Percentiles rank a stretch among this genome's conserved stretches.
Conservation (phyloP, 2,113 vertebrate species). For the Sylvilagus bachmani region DNA sequence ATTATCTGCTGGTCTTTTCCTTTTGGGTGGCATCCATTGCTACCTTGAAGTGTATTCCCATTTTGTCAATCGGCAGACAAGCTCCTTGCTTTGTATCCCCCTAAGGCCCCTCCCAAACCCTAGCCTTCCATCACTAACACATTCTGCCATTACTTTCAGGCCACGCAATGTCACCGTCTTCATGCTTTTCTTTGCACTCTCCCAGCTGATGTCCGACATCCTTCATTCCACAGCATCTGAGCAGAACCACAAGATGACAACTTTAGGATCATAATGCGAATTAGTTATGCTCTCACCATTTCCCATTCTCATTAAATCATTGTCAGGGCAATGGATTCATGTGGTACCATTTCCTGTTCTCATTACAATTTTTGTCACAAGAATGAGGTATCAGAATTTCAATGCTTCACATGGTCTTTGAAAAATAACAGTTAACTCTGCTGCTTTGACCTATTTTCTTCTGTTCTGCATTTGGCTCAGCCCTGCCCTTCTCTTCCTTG, state of each 20-base stretch:
- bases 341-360: conserved; percentile 76
- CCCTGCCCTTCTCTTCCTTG: not conserved
- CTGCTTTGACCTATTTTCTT: conserved; percentile 64
- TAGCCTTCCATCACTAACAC: not conserved
- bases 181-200: conserved; percentile 24
- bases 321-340: conserved; percentile 75
- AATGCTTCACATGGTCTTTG: conserved; percentile 64
- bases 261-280: conserved; percentile 77
- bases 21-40: not conserved
- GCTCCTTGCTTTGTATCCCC: not conserved
- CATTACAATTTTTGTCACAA: conserved; percentile 76
- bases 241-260: conserved; percentile 73
- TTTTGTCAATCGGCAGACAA: conserved; percentile 40
- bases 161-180: conserved; percentile 19
- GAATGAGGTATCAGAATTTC: conserved; percentile 78
- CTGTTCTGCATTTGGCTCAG: not conserved
- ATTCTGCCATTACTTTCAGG: conserved; percentile 61
- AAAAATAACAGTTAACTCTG: conserved; percentile 77
- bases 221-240: conserved; percentile 73
- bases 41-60: not conserved
- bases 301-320: conserved; percentile 78
- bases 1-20: not conserved
- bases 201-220: conserved; percentile 69
- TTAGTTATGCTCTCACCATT: conserved; percentile 71
- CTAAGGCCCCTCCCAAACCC: not conserved